Evolutionary conservation across 2,797 vertebrate species (phyloP), one percentile per base, ranked within the genome.

Genomic region (Muscicapa comitata): DNA sequence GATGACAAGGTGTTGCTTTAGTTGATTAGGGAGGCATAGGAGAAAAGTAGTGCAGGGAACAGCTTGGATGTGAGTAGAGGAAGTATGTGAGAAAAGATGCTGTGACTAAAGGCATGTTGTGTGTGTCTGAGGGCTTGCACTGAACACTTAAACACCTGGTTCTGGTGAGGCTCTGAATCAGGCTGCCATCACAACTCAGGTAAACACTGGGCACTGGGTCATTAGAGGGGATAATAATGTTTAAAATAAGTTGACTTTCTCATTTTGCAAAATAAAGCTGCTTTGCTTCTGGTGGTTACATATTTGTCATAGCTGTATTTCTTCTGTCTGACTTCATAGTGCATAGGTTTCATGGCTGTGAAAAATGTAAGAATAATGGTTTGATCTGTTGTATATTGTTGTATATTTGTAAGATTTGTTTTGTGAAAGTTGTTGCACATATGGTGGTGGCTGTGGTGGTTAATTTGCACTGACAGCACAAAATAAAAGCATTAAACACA

Each of bases 401-500:
- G 37, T 86, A 58, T 72, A 76, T 96, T 87, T 94, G 78, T 95
- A 93, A 95, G 76, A 81, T 92, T 93, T 89, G 75, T 93, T 94
- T 95, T 87, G 66, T 84, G 65, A 84, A 93, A 84, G 79, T 88
- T 86, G 88, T 88, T 86, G 88, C 91, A 95, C 94, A n/a, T 67
- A 26, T 1, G 85, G 94, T 88, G 87, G 58, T 97, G 80, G 97
- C 11, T 62, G 66, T 89, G 86, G 57, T 97, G 78, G 96, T 77
- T 54, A 57, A 78, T 72, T 97, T 96, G 94, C 97, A 97, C 94
- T 93, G 63, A 91, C 37, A 65, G 77, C 92, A 97, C 91, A n/a
- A 94, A 98, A 98, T 97, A 98, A 98, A 98, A 96, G 95, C 97
- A 98, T 97, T 96, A 79, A 95, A 97, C 90, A 91, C 65, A 9